Evolutionary conservation across 2,888 invertebrate species (phyloP).

Genomic region (Aspidapion aeneum): DNA sequence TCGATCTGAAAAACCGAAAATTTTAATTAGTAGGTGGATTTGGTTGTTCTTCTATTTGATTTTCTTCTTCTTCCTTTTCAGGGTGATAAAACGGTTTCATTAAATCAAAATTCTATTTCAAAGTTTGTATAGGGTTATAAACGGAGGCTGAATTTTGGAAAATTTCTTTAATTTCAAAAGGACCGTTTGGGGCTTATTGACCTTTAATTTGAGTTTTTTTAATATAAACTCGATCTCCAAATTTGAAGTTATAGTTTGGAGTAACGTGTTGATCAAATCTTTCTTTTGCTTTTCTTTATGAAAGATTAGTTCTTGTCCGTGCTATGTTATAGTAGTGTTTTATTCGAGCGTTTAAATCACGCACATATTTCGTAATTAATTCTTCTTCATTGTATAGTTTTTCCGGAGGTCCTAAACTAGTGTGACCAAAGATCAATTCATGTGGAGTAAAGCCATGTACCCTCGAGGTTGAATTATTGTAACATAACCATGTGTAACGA

Average conservation of each 20-base stretch:
- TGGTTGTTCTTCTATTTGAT: neutral
- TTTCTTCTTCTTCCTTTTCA: neutral
- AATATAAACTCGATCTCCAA: neutral
- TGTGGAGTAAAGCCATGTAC: conserved; percentile 20
- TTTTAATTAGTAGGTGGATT: neutral
- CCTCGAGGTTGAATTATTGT: conserved; percentile 16
- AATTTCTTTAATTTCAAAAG: conserved; percentile 18
- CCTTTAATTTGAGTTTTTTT: neutral
- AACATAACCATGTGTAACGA: conserved; percentile 21
- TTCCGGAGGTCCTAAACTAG: conserved; percentile 19
- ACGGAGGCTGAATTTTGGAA: neutral
- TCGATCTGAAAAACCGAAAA: neutral
- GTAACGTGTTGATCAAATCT: neutral
- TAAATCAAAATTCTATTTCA: too few species aligned
- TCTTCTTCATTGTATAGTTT: conserved; percentile 20
- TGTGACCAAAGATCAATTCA: conserved; percentile 23
- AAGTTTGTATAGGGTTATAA: too few species aligned
- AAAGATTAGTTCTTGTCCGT: conserved; percentile 4
- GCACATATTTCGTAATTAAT: conserved; percentile 22
- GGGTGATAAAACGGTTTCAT: too few species aligned
- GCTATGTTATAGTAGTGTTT: conserved; percentile 22
- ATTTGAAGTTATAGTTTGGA: conserved; percentile 1
- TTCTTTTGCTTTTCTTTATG: conserved; percentile 1
- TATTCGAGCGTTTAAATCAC: conserved; percentile 22
- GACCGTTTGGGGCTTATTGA: neutral